Base-by-base conservation (phyloP, 1,140 invertebrate genomes). In the Penaeus japonicus region DNA sequence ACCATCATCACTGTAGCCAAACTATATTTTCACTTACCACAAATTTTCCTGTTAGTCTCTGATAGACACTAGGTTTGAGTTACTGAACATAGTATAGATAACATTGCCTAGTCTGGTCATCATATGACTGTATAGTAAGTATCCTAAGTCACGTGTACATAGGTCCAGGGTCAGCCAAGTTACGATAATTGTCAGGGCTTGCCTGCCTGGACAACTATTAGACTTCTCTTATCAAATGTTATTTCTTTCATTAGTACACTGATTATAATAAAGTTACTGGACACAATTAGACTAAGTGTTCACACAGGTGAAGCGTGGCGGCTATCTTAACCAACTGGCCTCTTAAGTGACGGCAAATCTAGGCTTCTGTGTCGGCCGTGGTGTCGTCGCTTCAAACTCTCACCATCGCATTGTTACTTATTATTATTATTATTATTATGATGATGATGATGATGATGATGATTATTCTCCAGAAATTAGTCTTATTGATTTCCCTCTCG, bases 41-140 rank as follows among this genome's bases (percentile, higher is more conserved):
- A 83, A 62, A 84, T 82, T 88, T 86, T 88, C 87, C 65, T 84
- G 81, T 82, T 88, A 88, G 87, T 88, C 87, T 88, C 81, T 88
- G 47, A 81, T 88, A 88, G 87, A 84, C 87, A 88, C 70, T 88
- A 88, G 87, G 87, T 88, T 88, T 88, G 62, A 88, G 87, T 88
- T 88, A 88, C 73, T 88, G 54, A 88, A 88, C 57, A 88, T 88
- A 88, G 87, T 59, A 30, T 88, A 88, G 86, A 85, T 24, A 59
- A 88, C 57, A 88, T 54, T 88, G 87, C 87, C 80, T 88, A 84
- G 87, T 59, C 65, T 88, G 87, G 87, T 88, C 87, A 88, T 88
- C 70, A 88, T 88, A 88, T 88, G 87, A 88, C 87, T 88, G 70
- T 83, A 88, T 84, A 88, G 87, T 83, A 59, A 59, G 78, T 83